These are phyloP conservation scores for Sorex fumeus DNA, from an alignment of 2,113 vertebrate genomes.

Conservation along the genomic window DNA sequence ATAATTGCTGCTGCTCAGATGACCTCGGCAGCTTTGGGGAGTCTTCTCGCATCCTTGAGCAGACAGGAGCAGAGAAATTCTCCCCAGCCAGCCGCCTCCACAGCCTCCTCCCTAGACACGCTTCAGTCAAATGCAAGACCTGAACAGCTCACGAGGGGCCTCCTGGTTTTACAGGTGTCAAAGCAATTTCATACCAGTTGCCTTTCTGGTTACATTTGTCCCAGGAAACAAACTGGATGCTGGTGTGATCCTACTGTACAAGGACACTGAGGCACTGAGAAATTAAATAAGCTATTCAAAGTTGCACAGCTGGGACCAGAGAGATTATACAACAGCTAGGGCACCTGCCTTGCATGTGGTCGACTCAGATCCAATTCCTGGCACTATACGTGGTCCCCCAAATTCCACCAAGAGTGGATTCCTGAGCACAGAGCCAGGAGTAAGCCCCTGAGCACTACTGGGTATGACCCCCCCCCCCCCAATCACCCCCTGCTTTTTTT, in stretches of 20 bases:
- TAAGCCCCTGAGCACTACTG: too few relatives aligned
- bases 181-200: neutral
- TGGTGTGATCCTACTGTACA: neutral
- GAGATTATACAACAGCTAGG: too few relatives aligned
- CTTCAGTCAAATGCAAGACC: neutral
- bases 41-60: neutral
- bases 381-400: too few relatives aligned
- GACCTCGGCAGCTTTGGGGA: neutral
- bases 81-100: neutral
- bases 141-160: neutral
- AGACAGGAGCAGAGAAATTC: neutral
- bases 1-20: slow-evolving; percentile 66
- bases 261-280: neutral
- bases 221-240: neutral
- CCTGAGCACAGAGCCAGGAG: too few relatives aligned
- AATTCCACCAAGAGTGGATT: too few relatives aligned
- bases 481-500: too few relatives aligned
- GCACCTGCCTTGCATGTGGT: too few relatives aligned
- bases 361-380: too few relatives aligned
- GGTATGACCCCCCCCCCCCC: too few relatives aligned
- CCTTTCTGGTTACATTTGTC: neutral
- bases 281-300: neutral
- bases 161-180: neutral
- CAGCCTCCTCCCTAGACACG: neutral
- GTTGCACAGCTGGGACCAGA: neutral